A percentile compares a stretch with the other conserved stretches of the same genome.
Evolutionary conservation across 1,140 invertebrate genomes (phyloP).

Genomic region (Heliconius nattereri): DNA sequence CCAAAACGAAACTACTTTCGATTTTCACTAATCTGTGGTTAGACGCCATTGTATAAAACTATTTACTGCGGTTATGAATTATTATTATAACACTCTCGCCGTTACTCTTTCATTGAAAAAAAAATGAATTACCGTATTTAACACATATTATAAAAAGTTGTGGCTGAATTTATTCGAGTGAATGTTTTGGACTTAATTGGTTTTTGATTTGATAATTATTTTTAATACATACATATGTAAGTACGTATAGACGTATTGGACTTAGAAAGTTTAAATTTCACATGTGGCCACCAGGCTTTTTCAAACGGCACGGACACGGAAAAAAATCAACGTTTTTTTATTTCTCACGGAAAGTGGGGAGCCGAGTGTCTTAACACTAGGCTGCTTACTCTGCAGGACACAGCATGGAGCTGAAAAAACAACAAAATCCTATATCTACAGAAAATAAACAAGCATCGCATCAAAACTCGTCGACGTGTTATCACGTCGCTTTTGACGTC

Average conservation of each 20-base stretch:
- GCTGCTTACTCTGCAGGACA: neutral
- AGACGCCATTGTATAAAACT: neutral
- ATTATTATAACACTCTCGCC: neutral
- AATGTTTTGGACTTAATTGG: neutral
- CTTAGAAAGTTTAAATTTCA: too few species aligned
- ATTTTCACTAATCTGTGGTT: neutral
- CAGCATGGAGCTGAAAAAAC: neutral
- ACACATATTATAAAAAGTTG: too few species aligned
- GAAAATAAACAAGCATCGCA: too few species aligned
- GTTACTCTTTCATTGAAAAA: neutral
- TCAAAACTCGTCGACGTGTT: too few species aligned
- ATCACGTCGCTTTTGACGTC: too few species aligned
- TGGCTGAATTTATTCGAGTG: neutral
- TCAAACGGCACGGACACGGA: too few species aligned
- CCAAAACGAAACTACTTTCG: neutral
- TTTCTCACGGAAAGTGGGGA: neutral
- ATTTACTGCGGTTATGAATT: neutral
- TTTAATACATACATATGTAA: neutral
- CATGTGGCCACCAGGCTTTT: too few species aligned
- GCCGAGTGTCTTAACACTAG: neutral
- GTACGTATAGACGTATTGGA: neutral
- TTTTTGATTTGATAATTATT: neutral
- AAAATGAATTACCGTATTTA: neutral
- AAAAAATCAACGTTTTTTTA: too few species aligned
- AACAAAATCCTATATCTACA: too few species aligned